Percentiles rank a stretch among this genome's conserved stretches.
Conservation (phyloP, 2,888 invertebrate genomes). For the Xanthia togata region DNA sequence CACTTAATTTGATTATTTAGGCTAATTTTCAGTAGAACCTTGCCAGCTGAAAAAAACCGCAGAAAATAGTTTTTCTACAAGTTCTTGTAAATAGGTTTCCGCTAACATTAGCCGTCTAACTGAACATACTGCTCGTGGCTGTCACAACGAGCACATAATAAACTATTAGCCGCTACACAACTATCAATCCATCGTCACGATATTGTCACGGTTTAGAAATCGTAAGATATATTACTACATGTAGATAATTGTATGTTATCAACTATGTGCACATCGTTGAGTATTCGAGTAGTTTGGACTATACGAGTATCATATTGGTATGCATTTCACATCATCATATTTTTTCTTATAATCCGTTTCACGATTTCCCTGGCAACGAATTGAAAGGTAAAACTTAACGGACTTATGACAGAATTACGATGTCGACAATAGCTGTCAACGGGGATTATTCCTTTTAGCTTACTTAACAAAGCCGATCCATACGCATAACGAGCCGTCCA, state of each 20-base stretch:
- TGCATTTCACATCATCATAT: not conserved
- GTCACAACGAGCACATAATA: conserved; percentile 17
- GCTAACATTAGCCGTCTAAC: not conserved
- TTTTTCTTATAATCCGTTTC: conserved; percentile 15
- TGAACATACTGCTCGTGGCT: not conserved
- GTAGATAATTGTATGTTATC: conserved; percentile 36
- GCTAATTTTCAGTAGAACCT: not conserved
- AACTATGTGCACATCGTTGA: conserved; percentile 16
- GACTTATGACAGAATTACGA: conserved; percentile 50
- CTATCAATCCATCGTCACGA: conserved; percentile 53
- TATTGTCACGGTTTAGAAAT: conserved; percentile 57
- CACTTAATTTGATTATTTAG: not conserved
- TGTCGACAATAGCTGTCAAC: conserved; percentile 67
- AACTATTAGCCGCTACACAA: conserved; percentile 45
- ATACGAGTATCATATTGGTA: not conserved
- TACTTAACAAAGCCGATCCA: conserved; percentile 66
- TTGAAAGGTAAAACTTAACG: conserved; percentile 28
- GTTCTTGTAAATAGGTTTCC: not conserved
- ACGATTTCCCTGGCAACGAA: conserved; percentile 23
- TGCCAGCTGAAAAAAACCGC: not conserved
- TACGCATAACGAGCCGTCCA: conserved; percentile 68
- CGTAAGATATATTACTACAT: conserved; percentile 39
- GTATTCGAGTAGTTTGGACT: not conserved
- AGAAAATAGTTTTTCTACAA: not conserved
- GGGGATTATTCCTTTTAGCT: conserved; percentile 70